A percentile compares a stretch with the other conserved stretches of the same genome.
Conservation (phyloP, 2,888 invertebrate genomes). For the Agrochola lychnidis region DNA sequence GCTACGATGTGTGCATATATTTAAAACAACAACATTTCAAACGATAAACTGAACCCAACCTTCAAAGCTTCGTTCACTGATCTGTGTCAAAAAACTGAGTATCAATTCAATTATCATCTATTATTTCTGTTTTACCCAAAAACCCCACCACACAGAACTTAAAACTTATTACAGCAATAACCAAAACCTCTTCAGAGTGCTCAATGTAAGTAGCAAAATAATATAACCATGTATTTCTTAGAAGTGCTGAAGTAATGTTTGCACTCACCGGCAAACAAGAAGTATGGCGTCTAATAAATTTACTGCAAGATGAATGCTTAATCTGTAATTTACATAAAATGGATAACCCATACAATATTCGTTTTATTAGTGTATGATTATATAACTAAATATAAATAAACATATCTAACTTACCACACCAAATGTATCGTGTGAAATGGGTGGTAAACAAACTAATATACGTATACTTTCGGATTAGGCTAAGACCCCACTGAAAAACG, state of each 20-base stretch:
- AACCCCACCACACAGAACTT: slow-evolving; percentile 38
- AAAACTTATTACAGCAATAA: slow-evolving; percentile 24
- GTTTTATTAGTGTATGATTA: slow-evolving; percentile 17
- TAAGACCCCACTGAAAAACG: slow-evolving; percentile 76
- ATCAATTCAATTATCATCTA: slow-evolving; percentile 7
- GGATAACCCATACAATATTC: slow-evolving; percentile 39
- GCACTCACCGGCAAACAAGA: slow-evolving; percentile 87
- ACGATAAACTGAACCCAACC: slow-evolving; percentile 35
- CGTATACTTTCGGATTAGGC: slow-evolving; percentile 63
- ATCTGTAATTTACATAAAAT: slow-evolving; percentile 84
- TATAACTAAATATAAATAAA: slow-evolving; percentile 27
- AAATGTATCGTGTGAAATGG: slow-evolving; percentile 16
- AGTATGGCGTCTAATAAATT: slow-evolving; percentile 83
- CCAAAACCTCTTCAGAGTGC: slow-evolving; percentile 60
- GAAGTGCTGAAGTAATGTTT: slow-evolving; percentile 70
- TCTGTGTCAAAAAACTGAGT: slow-evolving; percentile 24
- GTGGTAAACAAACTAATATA: slow-evolving; percentile 7
- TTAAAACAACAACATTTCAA: slow-evolving; percentile 20
- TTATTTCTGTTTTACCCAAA: slow-evolving; percentile 14
- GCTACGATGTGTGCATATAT: slow-evolving; percentile 40
- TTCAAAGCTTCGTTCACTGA: slow-evolving; percentile 17
- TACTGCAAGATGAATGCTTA: slow-evolving; percentile 86
- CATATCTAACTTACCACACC: slow-evolving; percentile 10
- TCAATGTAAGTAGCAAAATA: slow-evolving; percentile 55
- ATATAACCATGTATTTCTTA: slow-evolving; percentile 52